Evolutionary conservation across 1,140 invertebrate genomes (phyloP), one percentile per base, ranked within the genome.

Genomic region (Drosophila gunungcola): DNA sequence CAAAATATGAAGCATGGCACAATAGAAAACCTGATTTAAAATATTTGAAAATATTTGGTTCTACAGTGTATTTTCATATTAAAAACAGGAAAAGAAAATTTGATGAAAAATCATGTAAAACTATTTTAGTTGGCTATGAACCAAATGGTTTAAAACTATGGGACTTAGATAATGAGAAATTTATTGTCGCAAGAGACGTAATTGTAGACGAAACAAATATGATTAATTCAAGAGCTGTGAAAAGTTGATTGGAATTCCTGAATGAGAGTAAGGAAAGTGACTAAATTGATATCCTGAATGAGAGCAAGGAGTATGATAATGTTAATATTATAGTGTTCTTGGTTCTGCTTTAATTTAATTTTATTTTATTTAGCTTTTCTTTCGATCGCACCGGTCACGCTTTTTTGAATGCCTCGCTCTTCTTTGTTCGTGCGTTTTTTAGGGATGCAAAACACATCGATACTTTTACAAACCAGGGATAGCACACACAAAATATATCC

Each of bases 31-130:
- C 39, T 5, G 13, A n/a, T 43, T 10, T 53, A 36, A 51, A 52
- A 48, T 32, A 62, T 53, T 36, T 62, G n/a, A 62, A 32, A 43
- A 39, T 62, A 16, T 62, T 53, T 43, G 48, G 56, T 9, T 34
- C 32, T 36, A 58, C 55, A 11, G 55, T 46, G 11, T 41, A 67
- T 45, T 25, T 10, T 21, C 49, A 45, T 21, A 73, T 7, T 39
- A 43, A 34, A 58, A 45, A 21, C 9, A 64, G 25, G 39, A 67
- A 52, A 13, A n/a, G 57, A 70, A 57, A 48, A 57, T 57, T 57
- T 21, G 42, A 57, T 25, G 55, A 57, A 32, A 57, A 57, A 34
- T 46, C 54, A 16, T 43, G n/a, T 29, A 57, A 58, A 45, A 27
- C 13, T 38, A 58, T 46, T 21, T 21, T 57, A 7, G 55, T 57